Evolutionary conservation across 2,888 invertebrate genomes (phyloP).

Genomic region (Lochmaea capreae): DNA sequence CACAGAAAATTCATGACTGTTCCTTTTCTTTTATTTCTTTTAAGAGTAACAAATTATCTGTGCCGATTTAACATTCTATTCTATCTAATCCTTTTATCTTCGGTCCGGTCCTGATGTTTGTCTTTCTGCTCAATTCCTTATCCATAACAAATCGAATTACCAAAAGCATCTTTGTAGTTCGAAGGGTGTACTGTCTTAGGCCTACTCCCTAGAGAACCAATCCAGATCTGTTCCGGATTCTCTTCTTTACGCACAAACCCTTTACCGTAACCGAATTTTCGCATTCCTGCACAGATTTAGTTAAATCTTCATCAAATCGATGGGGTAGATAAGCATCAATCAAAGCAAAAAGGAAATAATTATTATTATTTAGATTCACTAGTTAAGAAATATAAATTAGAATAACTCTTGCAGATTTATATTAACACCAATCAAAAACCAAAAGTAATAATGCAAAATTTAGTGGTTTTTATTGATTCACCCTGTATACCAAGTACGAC

Average conservation of each 20-base stretch:
- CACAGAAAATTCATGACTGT: no score
- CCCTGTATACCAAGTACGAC: background rate
- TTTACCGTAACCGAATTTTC: conserved; percentile 14
- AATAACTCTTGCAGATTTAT: no score
- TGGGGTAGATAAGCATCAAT: background rate
- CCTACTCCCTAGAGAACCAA: conserved; percentile 3
- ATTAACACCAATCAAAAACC: background rate
- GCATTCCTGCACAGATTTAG: background rate
- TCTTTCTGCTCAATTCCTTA: conserved; percentile 11
- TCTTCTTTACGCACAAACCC: conserved; percentile 28
- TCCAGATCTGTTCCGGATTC: conserved; percentile 6
- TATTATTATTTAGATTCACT: no score
- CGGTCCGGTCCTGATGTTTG: background rate
- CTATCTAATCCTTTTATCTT: background rate
- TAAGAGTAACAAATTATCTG: no score
- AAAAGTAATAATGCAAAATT: background rate
- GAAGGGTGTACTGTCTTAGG: conserved; percentile 2
- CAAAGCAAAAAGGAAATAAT: background rate
- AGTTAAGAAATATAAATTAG: no score
- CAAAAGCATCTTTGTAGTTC: conserved; percentile 25
- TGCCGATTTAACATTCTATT: no score
- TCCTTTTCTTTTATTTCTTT: no score
- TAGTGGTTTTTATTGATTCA: background rate
- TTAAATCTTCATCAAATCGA: conserved; percentile 7
- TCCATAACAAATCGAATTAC: conserved; percentile 31